phyloP scores from a whole-genome alignment of 2,797 vertebrate species.

The Oreochromis mossambicus region DNA sequence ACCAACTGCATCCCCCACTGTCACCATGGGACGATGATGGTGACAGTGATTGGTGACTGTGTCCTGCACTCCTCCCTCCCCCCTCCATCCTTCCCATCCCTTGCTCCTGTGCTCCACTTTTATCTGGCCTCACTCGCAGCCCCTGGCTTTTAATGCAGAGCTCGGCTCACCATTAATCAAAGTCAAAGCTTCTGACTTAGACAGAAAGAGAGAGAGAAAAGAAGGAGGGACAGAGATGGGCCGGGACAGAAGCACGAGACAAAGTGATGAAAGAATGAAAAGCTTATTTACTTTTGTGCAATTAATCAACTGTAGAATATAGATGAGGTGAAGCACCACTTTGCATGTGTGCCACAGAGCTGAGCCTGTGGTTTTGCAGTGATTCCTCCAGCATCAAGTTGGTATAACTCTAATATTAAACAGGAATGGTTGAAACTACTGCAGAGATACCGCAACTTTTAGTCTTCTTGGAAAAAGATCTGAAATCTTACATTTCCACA shows the following conservation, averaged over 20 bases:
- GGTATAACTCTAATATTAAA: neutral
- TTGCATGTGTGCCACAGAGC: constrained; percentile 13
- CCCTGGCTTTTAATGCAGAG: constrained; percentile 74
- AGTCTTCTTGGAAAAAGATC: neutral
- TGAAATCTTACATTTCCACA: neutral
- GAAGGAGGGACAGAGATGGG: neutral
- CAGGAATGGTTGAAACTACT: neutral
- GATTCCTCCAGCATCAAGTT: neutral
- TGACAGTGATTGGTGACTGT: constrained; percentile 77
- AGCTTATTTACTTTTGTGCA: constrained; percentile 21
- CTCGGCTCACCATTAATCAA: constrained; percentile 79
- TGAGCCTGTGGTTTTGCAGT: constrained; percentile 1
- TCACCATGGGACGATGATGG: constrained; percentile 63
- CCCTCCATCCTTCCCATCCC: constrained; percentile 45
- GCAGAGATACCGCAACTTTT: neutral
- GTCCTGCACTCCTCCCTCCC: constrained; percentile 56
- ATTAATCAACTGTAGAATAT: constrained; percentile 41
- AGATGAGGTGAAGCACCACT: constrained; percentile 16
- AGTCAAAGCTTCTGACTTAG: constrained; percentile 68
- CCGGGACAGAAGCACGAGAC: neutral
- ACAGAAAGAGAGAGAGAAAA: constrained; percentile 26
- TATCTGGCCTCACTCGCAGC: constrained; percentile 71
- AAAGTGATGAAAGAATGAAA: constrained; percentile 35
- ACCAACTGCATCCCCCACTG: constrained; percentile 44
- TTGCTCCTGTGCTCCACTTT: constrained; percentile 70